Percentiles rank a stretch among this genome's conserved stretches.
phyloP scores from a whole-genome alignment of 2,888 invertebrate species.

The Cephus rjabovi region DNA sequence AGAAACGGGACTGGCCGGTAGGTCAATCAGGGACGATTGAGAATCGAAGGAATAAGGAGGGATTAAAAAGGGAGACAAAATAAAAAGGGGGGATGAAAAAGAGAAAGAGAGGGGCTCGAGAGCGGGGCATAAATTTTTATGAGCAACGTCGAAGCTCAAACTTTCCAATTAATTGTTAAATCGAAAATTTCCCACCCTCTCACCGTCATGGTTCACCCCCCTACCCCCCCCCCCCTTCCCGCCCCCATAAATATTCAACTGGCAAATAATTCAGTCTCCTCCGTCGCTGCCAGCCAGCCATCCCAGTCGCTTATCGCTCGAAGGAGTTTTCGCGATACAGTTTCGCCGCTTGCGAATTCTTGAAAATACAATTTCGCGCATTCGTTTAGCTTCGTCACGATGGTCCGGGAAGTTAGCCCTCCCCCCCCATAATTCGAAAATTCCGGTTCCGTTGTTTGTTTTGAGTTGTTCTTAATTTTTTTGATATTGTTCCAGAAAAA shows the following conservation, averaged over 20 bases:
- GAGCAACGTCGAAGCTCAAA: conserved; percentile 14
- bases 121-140: conserved; percentile 15
- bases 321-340: conserved; percentile 30
- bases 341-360: conserved; percentile 36
- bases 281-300: background rate
- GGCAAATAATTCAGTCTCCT: conserved; percentile 20
- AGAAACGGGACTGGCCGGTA: background rate
- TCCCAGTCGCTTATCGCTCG: conserved; percentile 17
- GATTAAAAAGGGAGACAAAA: background rate
- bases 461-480: no score
- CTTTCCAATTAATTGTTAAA: conserved; percentile 25
- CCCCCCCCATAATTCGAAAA: no score
- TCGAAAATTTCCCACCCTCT: conserved; percentile 15
- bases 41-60: background rate
- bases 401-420: no score
- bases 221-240: background rate
- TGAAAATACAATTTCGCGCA: conserved; percentile 37
- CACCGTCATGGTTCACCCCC: background rate
- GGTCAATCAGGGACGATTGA: background rate
- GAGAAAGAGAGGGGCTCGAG: conserved; percentile 6
- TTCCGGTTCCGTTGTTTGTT: no score
- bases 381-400: conserved; percentile 31
- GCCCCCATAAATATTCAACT: conserved; percentile 22
- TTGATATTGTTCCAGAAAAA: no score
- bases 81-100: background rate